Conservation (phyloP, 2,113 vertebrate species). For the Anguilla japonica region DNA sequence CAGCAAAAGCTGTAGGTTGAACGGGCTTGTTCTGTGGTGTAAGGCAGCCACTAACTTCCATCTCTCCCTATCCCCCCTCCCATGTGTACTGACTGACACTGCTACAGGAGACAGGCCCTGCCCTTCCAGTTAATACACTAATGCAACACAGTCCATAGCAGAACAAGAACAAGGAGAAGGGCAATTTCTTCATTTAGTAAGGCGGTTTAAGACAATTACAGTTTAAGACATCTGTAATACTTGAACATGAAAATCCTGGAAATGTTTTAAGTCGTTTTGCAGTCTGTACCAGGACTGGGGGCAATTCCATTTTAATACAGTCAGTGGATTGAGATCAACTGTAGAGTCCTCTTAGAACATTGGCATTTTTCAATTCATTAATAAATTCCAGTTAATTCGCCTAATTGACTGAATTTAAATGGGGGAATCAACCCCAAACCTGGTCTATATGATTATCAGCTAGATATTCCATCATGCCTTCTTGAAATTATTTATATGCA, state of each 20-base stretch:
- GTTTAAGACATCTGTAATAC: too few species aligned
- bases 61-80: background rate
- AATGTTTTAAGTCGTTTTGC: too few species aligned
- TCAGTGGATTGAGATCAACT: too few species aligned
- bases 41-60: background rate
- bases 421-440: background rate
- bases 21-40: background rate
- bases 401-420: background rate
- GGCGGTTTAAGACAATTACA: too few species aligned
- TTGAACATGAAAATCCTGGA: too few species aligned
- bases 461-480: background rate
- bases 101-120: background rate
- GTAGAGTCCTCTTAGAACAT: too few species aligned
- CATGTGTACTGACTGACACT: background rate
- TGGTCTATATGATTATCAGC: background rate
- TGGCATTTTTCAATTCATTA: too few species aligned
- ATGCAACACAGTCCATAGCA: background rate
- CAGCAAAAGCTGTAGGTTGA: background rate
- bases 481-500: background rate
- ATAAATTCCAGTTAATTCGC: too few species aligned
- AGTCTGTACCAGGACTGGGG: too few species aligned
- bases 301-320: too few species aligned
- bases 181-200: too few species aligned
- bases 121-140: background rate
- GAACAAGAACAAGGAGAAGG: background rate